Evolutionary conservation across 2,888 invertebrate species (phyloP).

Genomic region (Pycnomerus fuliginosus): DNA sequence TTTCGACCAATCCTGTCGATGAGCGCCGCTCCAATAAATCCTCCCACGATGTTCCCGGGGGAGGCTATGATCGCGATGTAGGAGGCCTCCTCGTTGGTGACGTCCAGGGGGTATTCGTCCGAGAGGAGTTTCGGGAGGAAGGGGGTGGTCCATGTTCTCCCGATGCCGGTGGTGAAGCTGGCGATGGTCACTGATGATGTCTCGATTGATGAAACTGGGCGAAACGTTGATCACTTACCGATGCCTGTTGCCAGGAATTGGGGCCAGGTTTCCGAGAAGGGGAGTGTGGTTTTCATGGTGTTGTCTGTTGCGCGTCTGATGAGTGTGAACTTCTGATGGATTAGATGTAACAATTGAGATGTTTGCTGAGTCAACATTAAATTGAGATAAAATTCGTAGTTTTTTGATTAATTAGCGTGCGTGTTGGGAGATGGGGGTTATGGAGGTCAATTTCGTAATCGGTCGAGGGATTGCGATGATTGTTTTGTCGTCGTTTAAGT

Average conservation of each 20-base stretch:
- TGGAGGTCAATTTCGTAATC: too few species aligned
- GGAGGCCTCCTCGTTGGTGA: conserved; percentile 33
- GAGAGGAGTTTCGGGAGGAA: conserved; percentile 31
- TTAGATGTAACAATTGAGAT: too few species aligned
- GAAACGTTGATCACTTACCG: background rate
- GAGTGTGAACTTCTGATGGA: too few species aligned
- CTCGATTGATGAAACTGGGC: background rate
- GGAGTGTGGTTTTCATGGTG: too few species aligned
- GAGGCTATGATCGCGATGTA: conserved; percentile 32
- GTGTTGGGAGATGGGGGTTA: too few species aligned
- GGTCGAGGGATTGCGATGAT: too few species aligned
- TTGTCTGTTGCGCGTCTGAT: too few species aligned
- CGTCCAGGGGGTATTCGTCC: conserved; percentile 30
- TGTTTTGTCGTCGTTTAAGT: too few species aligned
- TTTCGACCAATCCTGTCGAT: conserved; percentile 34
- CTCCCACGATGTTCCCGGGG: conserved; percentile 31
- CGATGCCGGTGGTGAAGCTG: conserved; percentile 30
- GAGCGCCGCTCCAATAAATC: conserved; percentile 26
- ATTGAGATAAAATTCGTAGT: too few species aligned
- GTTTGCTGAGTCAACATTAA: too few species aligned
- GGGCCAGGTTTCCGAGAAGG: too few species aligned
- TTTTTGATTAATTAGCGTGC: too few species aligned
- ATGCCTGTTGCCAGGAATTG: background rate
- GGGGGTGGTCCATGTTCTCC: conserved; percentile 34
- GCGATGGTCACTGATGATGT: conserved; percentile 29